phyloP scores from a whole-genome alignment of 2,113 vertebrate species.

The Serilophus lunatus region DNA sequence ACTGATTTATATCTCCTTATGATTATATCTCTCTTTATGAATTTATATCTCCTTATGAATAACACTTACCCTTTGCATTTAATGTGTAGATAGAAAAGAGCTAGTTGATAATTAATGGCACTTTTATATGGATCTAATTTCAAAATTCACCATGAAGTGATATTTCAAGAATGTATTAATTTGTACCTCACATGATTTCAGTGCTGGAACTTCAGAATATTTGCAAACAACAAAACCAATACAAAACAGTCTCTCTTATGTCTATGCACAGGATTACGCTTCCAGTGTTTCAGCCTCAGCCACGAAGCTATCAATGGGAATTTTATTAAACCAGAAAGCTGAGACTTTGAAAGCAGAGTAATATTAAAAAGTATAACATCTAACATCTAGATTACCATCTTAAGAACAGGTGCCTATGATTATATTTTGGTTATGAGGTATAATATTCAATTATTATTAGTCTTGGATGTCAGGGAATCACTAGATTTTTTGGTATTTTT shows the following conservation, averaged over 20 bases:
- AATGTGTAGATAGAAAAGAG: not conserved
- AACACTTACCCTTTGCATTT: not conserved
- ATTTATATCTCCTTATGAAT: not conserved
- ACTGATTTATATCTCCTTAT: too few species aligned
- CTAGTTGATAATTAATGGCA: not conserved
- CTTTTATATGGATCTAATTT: not conserved
- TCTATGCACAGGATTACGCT: not conserved
- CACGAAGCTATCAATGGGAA: not conserved
- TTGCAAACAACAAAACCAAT: not conserved
- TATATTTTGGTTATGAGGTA: not conserved
- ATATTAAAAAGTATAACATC: not conserved
- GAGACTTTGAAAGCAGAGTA: not conserved
- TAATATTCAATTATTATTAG: not conserved
- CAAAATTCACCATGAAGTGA: not conserved
- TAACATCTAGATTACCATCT: not conserved
- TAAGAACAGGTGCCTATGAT: not conserved
- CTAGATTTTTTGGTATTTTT: not conserved
- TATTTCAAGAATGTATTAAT: not conserved
- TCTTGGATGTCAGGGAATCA: not conserved
- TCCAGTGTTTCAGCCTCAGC: not conserved
- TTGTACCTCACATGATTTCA: not conserved
- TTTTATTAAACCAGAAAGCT: not conserved
- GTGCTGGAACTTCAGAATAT: not conserved
- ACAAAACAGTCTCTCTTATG: rapidly evolving
- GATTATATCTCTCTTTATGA: too few species aligned